Percentiles rank a stretch among this genome's conserved stretches.
Evolutionary conservation across 2,113 vertebrate species (phyloP).

Genomic region (Muscicapa adusta): DNA sequence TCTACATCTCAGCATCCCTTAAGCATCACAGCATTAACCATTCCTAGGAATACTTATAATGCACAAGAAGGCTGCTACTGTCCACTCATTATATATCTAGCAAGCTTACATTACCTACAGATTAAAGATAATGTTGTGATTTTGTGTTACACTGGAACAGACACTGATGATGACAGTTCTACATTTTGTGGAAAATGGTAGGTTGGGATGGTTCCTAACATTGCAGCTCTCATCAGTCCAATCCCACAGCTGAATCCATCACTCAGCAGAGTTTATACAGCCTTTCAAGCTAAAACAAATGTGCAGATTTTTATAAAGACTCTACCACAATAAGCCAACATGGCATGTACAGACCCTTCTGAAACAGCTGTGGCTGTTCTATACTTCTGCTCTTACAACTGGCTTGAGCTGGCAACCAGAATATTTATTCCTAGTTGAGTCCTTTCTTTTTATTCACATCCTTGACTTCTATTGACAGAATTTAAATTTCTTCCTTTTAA

Average conservation of each 20-base stretch:
- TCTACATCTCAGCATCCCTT: neutral
- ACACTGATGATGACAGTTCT: neutral
- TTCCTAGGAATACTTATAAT: neutral
- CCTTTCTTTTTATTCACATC: neutral
- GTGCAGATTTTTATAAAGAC: neutral
- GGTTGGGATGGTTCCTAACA: neutral
- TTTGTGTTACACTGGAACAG: neutral
- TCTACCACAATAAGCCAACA: neutral
- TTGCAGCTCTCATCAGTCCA: neutral
- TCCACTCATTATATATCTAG: neutral
- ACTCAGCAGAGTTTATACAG: neutral
- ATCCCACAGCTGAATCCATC: rapidly evolving
- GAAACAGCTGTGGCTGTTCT: neutral
- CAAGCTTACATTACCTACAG: neutral
- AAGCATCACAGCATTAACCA: neutral
- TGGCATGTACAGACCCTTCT: neutral
- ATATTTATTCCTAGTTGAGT: neutral
- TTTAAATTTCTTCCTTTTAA: constrained; percentile 14
- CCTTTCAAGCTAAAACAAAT: neutral
- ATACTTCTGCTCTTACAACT: neutral
- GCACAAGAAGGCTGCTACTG: neutral
- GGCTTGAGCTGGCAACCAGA: neutral
- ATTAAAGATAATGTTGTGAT: neutral
- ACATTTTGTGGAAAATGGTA: neutral
- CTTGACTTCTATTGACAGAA: neutral